Evolutionary conservation across 2,888 invertebrate genomes (phyloP), one percentile per base, ranked within the genome.

Genomic region (Amiota mariae): DNA sequence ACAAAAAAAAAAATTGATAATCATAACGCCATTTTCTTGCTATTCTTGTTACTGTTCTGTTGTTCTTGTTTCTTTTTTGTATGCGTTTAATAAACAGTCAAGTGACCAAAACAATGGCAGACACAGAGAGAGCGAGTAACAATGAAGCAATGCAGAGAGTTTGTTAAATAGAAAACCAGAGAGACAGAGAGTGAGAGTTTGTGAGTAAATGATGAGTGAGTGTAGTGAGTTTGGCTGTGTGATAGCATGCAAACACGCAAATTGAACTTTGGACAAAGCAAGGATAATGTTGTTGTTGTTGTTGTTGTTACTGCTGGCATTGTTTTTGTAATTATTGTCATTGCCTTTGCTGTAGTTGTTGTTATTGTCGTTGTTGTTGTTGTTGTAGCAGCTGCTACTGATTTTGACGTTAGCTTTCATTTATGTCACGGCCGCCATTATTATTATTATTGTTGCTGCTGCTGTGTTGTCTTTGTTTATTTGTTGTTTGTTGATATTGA

Each of bases 11-110:
- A 56, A 20, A 59, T 4, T 18, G 10, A 24, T 79, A 77, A 79
- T 80, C 79, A 80, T 78, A 80, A 80, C 82, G 81, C 84, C 82
- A 84, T 85, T 84, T 84, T 82, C 82, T 81, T 51, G 51, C n/a
- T 20, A 66, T 78, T 80, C 70, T 78, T 71, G 63, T 77, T 70
- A 73, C 73, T 77, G 66, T 72, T 72, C 76, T 64, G 72, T 76
- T 77, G 61, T 72, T 71, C 54, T 66, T 70, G 71, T 59, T 75
- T n/a, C n/a, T n/a, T 76, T 78, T 72, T 66, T 75, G 57, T 66
- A 59, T 79, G 73, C 77, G 76, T 77, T 72, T 76, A 68, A 51
- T 68, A 54, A 68, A 68, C 51, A 24, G 59, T 36, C 36, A 36
- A 36, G 36, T 36, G 36, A 36, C 36, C 36, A 36, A 36, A 36